A percentile compares a stretch with the other conserved stretches of the same genome.
Conservation (phyloP, 2,113 vertebrate species). For the Glaucidium brasilianum region DNA sequence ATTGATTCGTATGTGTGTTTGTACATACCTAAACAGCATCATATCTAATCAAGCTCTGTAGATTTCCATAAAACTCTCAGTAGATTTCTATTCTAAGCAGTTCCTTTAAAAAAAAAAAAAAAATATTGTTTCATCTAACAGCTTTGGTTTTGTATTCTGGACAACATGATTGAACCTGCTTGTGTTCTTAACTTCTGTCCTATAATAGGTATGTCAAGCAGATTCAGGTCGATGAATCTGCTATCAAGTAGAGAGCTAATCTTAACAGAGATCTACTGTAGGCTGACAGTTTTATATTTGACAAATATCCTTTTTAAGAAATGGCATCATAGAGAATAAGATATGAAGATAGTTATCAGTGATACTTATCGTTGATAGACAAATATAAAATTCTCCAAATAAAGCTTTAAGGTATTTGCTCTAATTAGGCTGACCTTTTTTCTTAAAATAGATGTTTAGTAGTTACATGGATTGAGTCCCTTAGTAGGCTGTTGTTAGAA, state of each 20-base stretch:
- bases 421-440: not conserved
- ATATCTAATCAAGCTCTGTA: not conserved
- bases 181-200: not conserved
- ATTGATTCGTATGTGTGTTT: not conserved
- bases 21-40: not conserved
- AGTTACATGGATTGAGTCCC: not conserved
- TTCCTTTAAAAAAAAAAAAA: not conserved
- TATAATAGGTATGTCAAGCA: not conserved
- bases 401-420: not conserved
- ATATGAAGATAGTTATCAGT: not conserved
- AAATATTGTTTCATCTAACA: not conserved
- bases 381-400: not conserved
- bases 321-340: not conserved
- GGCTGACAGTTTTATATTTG: not conserved
- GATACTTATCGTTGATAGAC: not conserved
- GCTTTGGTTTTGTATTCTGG: not conserved
- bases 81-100: not conserved
- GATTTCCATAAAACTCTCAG: not conserved
- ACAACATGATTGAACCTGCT: not conserved
- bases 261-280: not conserved
- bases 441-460: not conserved
- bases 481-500: not conserved
- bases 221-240: slow-evolving; percentile 23
- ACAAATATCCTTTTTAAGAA: not conserved
- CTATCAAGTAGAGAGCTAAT: not conserved